Base-by-base conservation (phyloP, 2,888 invertebrate genomes). In the Catocala sponsa region DNA sequence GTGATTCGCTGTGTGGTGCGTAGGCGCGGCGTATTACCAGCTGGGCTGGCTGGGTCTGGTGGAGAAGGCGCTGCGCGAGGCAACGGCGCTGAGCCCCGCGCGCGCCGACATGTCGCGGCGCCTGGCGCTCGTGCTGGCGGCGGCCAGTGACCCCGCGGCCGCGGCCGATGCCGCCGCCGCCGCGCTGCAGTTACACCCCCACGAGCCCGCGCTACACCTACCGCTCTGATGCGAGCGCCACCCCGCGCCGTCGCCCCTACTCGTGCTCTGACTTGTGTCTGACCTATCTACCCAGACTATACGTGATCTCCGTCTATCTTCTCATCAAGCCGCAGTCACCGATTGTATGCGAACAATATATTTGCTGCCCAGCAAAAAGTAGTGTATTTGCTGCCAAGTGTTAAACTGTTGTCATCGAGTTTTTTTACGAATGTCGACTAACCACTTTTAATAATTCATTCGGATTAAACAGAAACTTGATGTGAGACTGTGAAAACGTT, bases 41-140 rank as follows among this genome's bases (percentile, higher is more conserved):
- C 95, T 99, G 70, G 98, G 98, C 46, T 98, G 98, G 90, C 97
- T 98, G 85, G 96, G 98, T 55, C 94, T 99, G 82, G 99, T 99
- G 2, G 99, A 99, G 93, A 99, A 98, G 87, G 97, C 97, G 65
- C 95, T 99, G 50, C 95, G 98, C 73, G 97, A 97, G 90, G 98
- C 98, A 52, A 97, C 97, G 41, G 97, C 97, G 89, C 95, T 98
- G 78, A 97, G 97, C 91, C 99, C 99, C 1, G 96, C 96, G 82
- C 97, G 98, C 79, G 98, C 98, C 79, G 96, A 97, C 86, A 98
- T 98, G 73, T 99, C 99, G 99, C 98, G 98, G 78, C 97, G 97
- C 74, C 95, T 99, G 78, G 98, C 99, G 65, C 97, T 97, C 81
- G 98, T 99, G 60, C 95, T 99, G 88, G 49, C 25, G 10, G 63